Conservation (phyloP, 2,797 vertebrate genomes). For the Enteromius thamalakanensis region DNA sequence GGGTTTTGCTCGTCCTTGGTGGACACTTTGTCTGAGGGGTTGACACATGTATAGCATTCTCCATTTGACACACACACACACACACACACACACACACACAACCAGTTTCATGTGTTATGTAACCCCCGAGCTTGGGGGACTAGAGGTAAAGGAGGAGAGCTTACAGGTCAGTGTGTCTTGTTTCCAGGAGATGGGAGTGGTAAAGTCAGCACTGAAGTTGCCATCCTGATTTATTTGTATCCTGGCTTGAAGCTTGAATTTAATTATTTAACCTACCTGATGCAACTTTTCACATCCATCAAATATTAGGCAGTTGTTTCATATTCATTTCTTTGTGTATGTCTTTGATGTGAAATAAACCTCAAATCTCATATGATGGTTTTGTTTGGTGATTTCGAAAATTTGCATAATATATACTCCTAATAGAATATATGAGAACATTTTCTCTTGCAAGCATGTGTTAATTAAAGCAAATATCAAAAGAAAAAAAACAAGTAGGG, state of each 20-base stretch:
- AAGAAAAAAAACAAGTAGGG: background rate
- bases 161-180: conserved; percentile 45
- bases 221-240: background rate
- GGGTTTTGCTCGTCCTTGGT: background rate
- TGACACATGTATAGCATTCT: conserved; percentile 6
- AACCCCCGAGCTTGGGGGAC: conserved; percentile 18
- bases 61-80: no score
- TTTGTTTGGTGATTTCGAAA: background rate
- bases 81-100: background rate
- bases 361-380: background rate
- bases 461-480: background rate
- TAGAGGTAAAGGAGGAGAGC: conserved; percentile 35
- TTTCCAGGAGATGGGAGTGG: background rate
- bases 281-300: background rate
- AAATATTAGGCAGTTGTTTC: background rate
- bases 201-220: background rate
- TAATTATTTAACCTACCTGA: background rate
- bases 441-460: background rate
- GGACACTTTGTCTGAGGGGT: background rate
- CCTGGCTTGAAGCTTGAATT: background rate
- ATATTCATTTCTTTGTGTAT: background rate
- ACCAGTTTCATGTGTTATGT: conserved; percentile 27
- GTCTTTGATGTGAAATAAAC: background rate
- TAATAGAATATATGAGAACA: background rate
- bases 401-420: background rate